Conservation (phyloP, 1,140 invertebrate genomes). For the Bombus ignitus region DNA sequence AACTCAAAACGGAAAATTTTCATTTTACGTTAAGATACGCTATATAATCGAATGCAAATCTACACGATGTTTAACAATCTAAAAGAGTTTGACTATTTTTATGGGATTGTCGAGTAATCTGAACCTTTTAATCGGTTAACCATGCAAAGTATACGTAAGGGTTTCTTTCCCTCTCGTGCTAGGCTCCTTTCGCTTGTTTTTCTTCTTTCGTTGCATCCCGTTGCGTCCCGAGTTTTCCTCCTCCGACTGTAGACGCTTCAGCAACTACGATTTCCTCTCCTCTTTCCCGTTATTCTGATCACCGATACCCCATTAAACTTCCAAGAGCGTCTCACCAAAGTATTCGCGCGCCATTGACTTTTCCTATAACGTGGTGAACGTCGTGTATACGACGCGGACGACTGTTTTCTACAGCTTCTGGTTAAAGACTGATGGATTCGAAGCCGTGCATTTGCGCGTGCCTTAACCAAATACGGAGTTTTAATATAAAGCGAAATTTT, state of each 20-base stretch:
- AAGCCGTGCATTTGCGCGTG: not conserved
- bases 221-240: not conserved
- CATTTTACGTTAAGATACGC: no score
- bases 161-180: no score
- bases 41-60: no score
- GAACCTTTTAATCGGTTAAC: no score
- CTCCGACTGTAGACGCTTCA: not conserved
- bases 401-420: not conserved
- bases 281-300: slow-evolving; percentile 13
- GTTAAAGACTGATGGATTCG: not conserved
- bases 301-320: slow-evolving; percentile 61
- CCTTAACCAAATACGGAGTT: no score
- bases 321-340: slow-evolving; percentile 34
- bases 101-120: no score
- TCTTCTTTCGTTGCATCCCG: slow-evolving; percentile 3
- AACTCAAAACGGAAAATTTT: no score
- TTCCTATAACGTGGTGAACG: not conserved
- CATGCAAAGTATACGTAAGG: no score
- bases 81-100: no score
- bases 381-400: not conserved
- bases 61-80: no score
- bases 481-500: no score
- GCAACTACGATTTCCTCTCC: not conserved
- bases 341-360: slow-evolving; percentile 51
- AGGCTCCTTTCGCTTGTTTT: not conserved